These are phyloP conservation scores for Sussaba pulchella DNA, from an alignment of 2,888 invertebrate species.

Conservation along the genomic window DNA sequence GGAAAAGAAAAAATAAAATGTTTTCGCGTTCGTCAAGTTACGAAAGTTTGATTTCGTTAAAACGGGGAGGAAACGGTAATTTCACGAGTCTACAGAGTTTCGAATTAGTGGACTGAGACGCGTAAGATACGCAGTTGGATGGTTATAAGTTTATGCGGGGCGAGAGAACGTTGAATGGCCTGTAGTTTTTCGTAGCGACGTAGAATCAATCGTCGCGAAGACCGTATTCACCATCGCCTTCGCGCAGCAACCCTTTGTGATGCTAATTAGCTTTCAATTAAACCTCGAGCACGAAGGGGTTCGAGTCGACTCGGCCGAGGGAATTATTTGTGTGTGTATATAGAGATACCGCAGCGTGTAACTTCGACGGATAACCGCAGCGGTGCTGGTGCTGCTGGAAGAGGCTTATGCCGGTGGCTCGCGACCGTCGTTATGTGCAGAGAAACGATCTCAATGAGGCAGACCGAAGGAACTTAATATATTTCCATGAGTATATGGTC, in stretches of 20 bases:
- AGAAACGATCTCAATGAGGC: constrained; percentile 46
- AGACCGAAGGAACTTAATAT: constrained; percentile 47
- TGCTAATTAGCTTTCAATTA: constrained; percentile 81
- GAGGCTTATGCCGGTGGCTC: constrained; percentile 2
- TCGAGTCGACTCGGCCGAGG: constrained; percentile 57
- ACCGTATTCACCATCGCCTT: constrained; percentile 51
- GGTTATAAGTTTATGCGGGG: neutral
- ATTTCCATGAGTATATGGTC: constrained; percentile 51
- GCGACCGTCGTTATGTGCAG: neutral
- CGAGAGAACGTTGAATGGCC: neutral
- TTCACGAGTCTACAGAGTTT: too few species aligned
- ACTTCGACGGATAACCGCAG: neutral
- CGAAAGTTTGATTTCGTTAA: too few species aligned
- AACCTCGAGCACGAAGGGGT: constrained; percentile 69
- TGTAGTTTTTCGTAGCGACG: constrained; percentile 22
- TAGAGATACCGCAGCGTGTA: constrained; percentile 19
- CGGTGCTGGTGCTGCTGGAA: neutral
- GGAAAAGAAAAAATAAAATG: too few species aligned
- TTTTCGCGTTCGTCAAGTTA: too few species aligned
- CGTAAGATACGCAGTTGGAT: too few species aligned
- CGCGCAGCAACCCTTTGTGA: constrained; percentile 75
- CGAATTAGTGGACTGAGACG: too few species aligned
- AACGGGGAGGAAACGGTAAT: too few species aligned
- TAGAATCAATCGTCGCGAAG: constrained; percentile 71
- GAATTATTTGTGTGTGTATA: too few species aligned